Evolutionary conservation across 1,140 invertebrate species (phyloP), one percentile per base, ranked within the genome.

Genomic region (Drosophila punjabiensis): DNA sequence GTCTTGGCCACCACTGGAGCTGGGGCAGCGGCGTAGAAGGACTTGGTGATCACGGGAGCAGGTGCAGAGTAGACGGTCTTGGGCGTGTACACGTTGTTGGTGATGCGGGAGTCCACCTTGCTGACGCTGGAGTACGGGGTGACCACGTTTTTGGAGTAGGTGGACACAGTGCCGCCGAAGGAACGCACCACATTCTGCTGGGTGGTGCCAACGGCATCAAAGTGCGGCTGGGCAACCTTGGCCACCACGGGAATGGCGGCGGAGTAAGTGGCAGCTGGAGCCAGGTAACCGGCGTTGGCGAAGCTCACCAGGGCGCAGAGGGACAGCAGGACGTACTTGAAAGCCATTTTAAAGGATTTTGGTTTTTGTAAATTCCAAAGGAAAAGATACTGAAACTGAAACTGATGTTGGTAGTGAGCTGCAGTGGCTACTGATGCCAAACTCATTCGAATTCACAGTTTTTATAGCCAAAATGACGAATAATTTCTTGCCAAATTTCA

Each of bases 41-140:
- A 76, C 70, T 82, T 81, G 60, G 83, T 83, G 16, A 88, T 69
- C 33, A 89, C 74, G 0, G 82, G 63, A 64, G 91, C 91, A 16
- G 93, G 86, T 3, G 93, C 90, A 18, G 88, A 85, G 59, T 92
- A 93, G 10, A 92, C 62, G 20, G 92, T 89, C 80, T 93, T 93
- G 20, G 91, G 81, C 20, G 93, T 91, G 67, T 93, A 93, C 1
- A 93, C 95, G 73, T 95, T 95, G 84, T 95, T 95, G 92, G 94
- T 95, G 82, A 94, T 94, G 55, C 95, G 94, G 20, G 94, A 95
- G 87, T 95, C 95, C 82, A 93, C 93, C 92, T 95, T 95, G 84
- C 95, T 94, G 8, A 95, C 94, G 76, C 94, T 95, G 61, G 95
- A 95, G 93, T 94, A 95, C n/a, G 95, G 94, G 47, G 94, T 95